Percentiles rank a stretch among this genome's conserved stretches.
These are phyloP conservation scores for Smutsia gigantea DNA, from an alignment of 2,797 vertebrate genomes.

Conservation along the genomic window DNA sequence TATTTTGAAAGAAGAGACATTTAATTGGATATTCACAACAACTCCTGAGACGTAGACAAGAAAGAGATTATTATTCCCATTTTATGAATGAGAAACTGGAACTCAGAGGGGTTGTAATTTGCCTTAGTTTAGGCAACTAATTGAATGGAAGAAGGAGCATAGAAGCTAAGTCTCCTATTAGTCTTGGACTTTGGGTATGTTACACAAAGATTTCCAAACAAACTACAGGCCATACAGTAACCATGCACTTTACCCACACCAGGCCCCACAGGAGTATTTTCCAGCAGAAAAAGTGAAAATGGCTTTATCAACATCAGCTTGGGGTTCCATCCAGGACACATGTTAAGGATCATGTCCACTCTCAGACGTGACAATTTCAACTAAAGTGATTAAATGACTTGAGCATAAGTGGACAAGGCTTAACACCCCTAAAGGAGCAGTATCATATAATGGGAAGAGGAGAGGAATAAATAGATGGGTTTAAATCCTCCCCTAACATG, in stretches of 20 bases:
- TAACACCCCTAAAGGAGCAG: neutral
- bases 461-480: neutral
- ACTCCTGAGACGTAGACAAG: neutral
- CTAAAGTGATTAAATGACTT: neutral
- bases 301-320: neutral
- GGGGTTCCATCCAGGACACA: neutral
- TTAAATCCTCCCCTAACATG: neutral
- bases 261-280: neutral
- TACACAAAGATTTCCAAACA: neutral
- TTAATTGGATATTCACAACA: conserved; percentile 4
- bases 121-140: neutral
- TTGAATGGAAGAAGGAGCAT: neutral
- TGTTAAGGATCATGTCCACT: neutral
- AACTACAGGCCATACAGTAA: neutral
- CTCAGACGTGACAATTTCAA: neutral
- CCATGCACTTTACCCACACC: neutral
- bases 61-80: neutral
- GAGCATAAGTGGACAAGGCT: neutral
- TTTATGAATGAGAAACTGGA: conserved; percentile 32
- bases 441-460: neutral
- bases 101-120: neutral
- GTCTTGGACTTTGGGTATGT: neutral
- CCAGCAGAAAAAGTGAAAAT: neutral
- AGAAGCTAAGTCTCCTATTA: neutral
- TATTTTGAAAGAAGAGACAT: conserved; percentile 4